Evolutionary conservation across 1,140 invertebrate species (phyloP).

Genomic region (Venustaconcha ellipsiformis): DNA sequence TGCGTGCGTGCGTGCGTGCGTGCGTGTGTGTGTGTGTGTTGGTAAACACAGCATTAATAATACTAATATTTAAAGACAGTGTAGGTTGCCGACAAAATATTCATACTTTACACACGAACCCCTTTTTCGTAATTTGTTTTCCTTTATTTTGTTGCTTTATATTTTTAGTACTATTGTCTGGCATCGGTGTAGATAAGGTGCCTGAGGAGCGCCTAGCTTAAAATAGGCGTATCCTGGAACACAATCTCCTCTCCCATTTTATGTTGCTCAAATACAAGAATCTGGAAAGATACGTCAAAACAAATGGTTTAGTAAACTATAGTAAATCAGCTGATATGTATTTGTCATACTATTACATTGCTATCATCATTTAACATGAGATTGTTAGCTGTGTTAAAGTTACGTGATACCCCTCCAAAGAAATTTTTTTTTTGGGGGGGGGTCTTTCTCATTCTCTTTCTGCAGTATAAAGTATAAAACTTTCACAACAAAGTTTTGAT

Average conservation of each 20-base stretch:
- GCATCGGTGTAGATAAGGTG: no score
- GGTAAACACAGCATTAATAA: no score
- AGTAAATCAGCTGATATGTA: neutral
- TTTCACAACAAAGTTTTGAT: neutral
- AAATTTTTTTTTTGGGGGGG: neutral
- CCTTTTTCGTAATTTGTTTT: no score
- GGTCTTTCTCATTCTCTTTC: no score
- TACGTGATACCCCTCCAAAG: neutral
- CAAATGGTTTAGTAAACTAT: neutral
- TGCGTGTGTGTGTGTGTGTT: no score
- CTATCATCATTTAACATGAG: neutral
- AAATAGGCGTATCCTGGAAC: constrained; percentile 34
- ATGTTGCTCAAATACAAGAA: constrained; percentile 41
- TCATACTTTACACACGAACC: no score
- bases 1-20: no score
- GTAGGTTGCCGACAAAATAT: no score
- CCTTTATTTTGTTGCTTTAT: no score
- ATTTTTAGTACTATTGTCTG: no score
- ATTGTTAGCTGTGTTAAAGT: neutral
- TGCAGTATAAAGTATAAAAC: neutral
- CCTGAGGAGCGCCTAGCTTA: neutral
- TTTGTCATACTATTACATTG: neutral
- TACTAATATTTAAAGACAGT: no score
- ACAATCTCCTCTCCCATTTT: constrained; percentile 7
- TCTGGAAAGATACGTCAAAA: constrained; percentile 20